Conservation (phyloP, 2,888 invertebrate species). For the Cosmia trapezina region DNA sequence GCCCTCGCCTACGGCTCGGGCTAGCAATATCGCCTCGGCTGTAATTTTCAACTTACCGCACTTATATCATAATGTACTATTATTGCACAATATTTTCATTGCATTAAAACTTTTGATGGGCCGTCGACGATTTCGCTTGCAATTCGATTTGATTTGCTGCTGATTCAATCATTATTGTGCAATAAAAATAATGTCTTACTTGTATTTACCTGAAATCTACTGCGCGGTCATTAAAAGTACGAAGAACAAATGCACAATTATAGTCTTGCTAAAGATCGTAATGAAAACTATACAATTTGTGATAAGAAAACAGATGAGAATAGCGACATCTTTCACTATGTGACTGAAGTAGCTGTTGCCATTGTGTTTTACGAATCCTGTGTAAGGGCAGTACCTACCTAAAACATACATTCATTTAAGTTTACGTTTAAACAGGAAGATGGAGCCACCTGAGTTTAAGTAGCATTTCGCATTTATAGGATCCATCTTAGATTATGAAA, state of each 20-base stretch:
- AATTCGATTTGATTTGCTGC: too few species aligned
- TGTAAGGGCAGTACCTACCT: constrained; percentile 74
- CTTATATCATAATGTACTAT: too few species aligned
- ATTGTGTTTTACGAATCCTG: constrained; percentile 48
- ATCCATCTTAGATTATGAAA: too few species aligned
- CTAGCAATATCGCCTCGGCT: too few species aligned
- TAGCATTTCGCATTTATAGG: too few species aligned
- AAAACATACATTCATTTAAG: constrained; percentile 6
- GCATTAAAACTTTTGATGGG: neutral
- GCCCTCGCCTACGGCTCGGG: too few species aligned
- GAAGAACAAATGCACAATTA: constrained; percentile 61
- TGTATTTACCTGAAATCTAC: constrained; percentile 60
- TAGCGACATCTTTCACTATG: constrained; percentile 63
- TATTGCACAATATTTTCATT: neutral
- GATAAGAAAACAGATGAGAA: constrained; percentile 69
- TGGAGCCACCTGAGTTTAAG: neutral
- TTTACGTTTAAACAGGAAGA: constrained; percentile 9
- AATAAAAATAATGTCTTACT: neutral
- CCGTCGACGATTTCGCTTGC: neutral
- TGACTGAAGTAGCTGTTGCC: constrained; percentile 57
- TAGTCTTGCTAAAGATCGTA: constrained; percentile 66
- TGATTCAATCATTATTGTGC: too few species aligned
- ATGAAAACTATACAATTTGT: constrained; percentile 72
- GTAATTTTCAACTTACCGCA: too few species aligned
- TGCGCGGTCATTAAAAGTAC: constrained; percentile 19